Conservation (phyloP, 2,113 vertebrate genomes). For the Willisornis vidua region DNA sequence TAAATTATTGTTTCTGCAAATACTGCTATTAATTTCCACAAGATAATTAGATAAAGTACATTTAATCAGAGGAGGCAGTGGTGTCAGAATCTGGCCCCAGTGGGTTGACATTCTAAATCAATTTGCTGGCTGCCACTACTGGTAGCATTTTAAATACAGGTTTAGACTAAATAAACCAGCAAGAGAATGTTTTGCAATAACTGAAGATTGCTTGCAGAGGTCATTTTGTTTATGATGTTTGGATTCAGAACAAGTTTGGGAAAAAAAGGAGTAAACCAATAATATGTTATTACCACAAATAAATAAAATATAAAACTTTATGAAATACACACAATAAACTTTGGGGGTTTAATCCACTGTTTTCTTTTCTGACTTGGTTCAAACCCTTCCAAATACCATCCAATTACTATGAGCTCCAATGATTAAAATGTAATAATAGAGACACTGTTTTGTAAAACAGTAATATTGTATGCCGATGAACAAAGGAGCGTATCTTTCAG, state of each 20-base stretch:
- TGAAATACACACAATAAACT: neutral
- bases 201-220: neutral
- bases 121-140: neutral
- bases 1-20: neutral
- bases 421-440: neutral
- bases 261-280: neutral
- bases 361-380: neutral
- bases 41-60: neutral
- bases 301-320: neutral
- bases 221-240: neutral
- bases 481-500: neutral
- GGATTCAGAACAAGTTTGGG: neutral
- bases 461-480: neutral
- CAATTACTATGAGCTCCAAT: neutral
- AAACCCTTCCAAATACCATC: neutral
- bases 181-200: neutral
- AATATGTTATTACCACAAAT: neutral
- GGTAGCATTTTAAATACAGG: neutral
- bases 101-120: neutral
- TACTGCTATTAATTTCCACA: neutral
- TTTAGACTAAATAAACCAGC: neutral
- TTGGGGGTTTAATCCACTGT: fast-evolving
- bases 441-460: neutral
- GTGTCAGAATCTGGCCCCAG: neutral
- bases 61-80: neutral